Percentiles rank a stretch among this genome's conserved stretches.
These are phyloP conservation scores for Choloepus hoffmanni DNA, from an alignment of 2,113 vertebrate species.

Conservation along the genomic window DNA sequence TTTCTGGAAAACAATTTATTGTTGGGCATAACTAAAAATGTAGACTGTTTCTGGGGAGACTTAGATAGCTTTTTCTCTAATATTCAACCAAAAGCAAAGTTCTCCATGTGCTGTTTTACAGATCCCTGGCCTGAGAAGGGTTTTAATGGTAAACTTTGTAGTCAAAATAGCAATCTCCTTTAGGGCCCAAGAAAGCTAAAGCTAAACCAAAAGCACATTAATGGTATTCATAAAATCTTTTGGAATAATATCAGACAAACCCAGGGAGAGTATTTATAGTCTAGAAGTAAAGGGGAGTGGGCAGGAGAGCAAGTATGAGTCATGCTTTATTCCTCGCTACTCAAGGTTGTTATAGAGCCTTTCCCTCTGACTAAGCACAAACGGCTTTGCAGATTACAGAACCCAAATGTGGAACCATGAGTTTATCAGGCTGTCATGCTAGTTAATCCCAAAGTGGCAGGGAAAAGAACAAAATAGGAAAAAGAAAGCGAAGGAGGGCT, in stretches of 20 bases:
- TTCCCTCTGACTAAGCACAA: conserved; percentile 29
- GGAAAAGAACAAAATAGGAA: neutral
- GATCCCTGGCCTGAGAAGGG: neutral
- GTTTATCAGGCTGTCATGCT: neutral
- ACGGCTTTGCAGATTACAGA: neutral
- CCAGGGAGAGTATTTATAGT: conserved; percentile 63
- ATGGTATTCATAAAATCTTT: conserved; percentile 17
- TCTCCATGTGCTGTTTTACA: neutral
- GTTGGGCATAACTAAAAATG: neutral
- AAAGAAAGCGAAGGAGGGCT: neutral
- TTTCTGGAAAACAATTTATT: conserved; percentile 4
- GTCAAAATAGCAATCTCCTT: conserved; percentile 21
- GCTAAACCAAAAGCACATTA: neutral
- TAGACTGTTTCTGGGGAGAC: neutral
- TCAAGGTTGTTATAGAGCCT: neutral
- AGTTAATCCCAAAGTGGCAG: neutral
- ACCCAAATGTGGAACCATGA: neutral
- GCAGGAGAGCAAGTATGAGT: conserved; percentile 53
- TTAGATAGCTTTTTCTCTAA: neutral
- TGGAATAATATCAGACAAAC: conserved; percentile 27
- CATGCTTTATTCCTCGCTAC: conserved; percentile 48
- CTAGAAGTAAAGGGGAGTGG: neutral
- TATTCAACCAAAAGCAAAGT: conserved; percentile 2
- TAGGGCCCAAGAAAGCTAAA: neutral
- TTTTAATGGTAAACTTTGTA: neutral